These are phyloP conservation scores for Steinernema hermaphroditum DNA, from an alignment of 2,888 invertebrate genomes.

Conservation along the genomic window DNA sequence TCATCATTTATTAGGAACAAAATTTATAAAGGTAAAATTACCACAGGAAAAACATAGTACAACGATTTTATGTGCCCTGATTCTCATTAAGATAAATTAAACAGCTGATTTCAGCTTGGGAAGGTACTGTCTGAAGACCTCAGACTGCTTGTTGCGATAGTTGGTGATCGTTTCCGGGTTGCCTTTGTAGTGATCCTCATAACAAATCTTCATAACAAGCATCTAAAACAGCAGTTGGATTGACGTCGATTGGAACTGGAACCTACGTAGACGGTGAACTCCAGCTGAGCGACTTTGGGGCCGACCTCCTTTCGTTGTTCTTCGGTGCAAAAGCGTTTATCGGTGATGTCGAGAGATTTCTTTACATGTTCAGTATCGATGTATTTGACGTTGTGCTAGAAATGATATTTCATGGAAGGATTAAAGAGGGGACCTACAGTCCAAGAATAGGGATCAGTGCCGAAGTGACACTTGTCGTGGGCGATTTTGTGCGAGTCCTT, in stretches of 20 bases:
- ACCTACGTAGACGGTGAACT: constrained; percentile 15
- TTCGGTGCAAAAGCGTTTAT: neutral
- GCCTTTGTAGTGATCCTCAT: constrained; percentile 23
- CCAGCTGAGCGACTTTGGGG: constrained; percentile 6
- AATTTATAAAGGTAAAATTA: no score
- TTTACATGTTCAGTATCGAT: neutral
- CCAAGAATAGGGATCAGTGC: neutral
- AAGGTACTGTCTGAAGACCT: neutral
- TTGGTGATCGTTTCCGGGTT: neutral
- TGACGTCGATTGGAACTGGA: no score
- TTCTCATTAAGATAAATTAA: neutral
- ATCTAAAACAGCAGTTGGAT: neutral
- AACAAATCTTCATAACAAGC: constrained; percentile 25
- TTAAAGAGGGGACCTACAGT: neutral
- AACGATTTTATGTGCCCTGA: neutral
- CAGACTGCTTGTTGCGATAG: neutral
- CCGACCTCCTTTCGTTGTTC: neutral
- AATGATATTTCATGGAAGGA: neutral
- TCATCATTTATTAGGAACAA: no score
- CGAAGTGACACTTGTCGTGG: constrained; percentile 18
- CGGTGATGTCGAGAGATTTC: constrained; percentile 16
- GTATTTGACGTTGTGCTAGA: constrained; percentile 17
- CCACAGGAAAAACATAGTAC: neutral
- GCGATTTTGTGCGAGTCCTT: constrained; percentile 12
- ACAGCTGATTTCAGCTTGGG: neutral